Base-by-base conservation (phyloP, 1,140 invertebrate species). In the Drosophila mayri region DNA sequence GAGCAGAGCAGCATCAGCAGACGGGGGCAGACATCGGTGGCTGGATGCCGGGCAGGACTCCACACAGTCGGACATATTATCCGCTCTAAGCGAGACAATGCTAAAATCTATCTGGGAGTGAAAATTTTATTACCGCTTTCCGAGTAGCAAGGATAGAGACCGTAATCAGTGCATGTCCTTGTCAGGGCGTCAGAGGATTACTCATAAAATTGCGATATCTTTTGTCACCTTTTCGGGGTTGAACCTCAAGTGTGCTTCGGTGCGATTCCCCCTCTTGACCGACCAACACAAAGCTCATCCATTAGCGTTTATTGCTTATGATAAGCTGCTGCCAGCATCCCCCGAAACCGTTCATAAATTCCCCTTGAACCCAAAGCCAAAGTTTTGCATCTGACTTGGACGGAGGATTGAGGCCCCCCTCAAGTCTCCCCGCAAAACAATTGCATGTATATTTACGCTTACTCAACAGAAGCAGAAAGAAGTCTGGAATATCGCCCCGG, bases 131-230 rank as follows among this genome's bases (percentile, higher is more conserved):
- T 88, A 88, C 80, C 77, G 68, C 52, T 66, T 72, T 61, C 84
- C 32, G 38, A 22, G 46, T 25, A 30, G 28, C 7, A 30, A 44
- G 43, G 37, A 57, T 40, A 38, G 55, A 14, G 62, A 57, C 64
- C 43, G 82, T 85, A 85, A 85, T 86, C 82, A 85, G 82, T 85
- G 82, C 76, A 78, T 78, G 74, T 86, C 78, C 75, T 66, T 87
- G 79, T 78, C 83, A 72, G 78, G 86, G 88, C 87, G 88, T 91
- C 78, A 66, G 50, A 72, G 88, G 78, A 91, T 91, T 81, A 88
- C 81, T 84, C 88, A 91, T 88, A 91, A 91, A 91, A 91, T 88
- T 88, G 83, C 70, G 75, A 91, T 91, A 79, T 87, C 87, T 91
- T 85, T 91, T 88, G 88, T 91, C 88, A 91, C 88, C 88, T 91